These are phyloP conservation scores for Torymus texanus DNA, from an alignment of 2,888 invertebrate species.

Conservation along the genomic window DNA sequence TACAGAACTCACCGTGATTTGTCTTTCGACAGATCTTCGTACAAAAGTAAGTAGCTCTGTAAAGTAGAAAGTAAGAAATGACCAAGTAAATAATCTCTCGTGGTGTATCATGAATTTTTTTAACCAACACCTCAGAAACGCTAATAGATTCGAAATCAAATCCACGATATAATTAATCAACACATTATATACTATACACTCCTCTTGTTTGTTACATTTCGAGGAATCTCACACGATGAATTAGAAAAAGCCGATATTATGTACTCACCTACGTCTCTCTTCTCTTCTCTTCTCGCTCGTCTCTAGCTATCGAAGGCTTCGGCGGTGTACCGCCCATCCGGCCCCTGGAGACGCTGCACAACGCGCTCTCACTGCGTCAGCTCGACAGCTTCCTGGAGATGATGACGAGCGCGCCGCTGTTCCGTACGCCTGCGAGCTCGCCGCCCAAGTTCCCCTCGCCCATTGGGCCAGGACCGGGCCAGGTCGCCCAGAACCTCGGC, in stretches of 20 bases:
- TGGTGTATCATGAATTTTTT: too few species aligned
- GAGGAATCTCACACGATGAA: background rate
- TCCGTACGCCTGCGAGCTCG: conserved; percentile 84
- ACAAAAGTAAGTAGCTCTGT: background rate
- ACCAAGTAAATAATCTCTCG: too few species aligned
- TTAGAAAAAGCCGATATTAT: background rate
- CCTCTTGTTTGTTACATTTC: background rate
- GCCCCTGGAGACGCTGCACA: conserved; percentile 97
- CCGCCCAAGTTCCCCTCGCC: conserved; percentile 82
- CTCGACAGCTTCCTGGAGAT: conserved; percentile 92
- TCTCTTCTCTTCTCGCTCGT: background rate
- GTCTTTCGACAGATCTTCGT: background rate
- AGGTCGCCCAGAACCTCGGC: conserved; percentile 57
- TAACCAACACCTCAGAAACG: too few species aligned
- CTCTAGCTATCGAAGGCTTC: conserved; percentile 86
- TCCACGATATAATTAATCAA: too few species aligned
- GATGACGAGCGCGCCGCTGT: conserved; percentile 86
- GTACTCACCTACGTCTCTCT: background rate
- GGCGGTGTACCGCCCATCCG: conserved; percentile 96
- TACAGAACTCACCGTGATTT: background rate
- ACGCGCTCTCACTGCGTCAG: conserved; percentile 94
- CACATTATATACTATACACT: too few species aligned
- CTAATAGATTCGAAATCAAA: too few species aligned
- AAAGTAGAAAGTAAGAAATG: too few species aligned
- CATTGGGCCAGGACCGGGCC: conserved; percentile 55